Conservation (phyloP, 1,140 invertebrate species). For the Bicyclus anynana region DNA sequence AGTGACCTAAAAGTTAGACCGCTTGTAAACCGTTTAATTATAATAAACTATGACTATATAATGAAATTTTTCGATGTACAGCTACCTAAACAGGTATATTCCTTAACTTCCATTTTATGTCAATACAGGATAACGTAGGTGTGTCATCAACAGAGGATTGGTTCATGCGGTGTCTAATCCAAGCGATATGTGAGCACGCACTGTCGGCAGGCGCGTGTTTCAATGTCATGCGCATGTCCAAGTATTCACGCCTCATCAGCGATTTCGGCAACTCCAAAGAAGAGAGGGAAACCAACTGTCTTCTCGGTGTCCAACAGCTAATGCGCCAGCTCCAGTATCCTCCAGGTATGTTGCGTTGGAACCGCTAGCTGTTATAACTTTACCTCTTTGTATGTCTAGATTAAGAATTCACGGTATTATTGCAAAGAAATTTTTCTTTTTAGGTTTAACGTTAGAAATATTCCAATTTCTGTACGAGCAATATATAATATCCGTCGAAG, state of each 20-base stretch:
- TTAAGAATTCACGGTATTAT: no score
- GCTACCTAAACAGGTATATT: no score
- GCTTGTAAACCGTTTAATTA: no score
- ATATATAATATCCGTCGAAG: constrained; percentile 76
- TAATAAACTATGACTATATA: background rate
- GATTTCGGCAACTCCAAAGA: constrained; percentile 85
- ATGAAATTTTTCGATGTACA: no score
- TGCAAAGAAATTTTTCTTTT: no score
- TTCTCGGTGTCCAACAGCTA: constrained; percentile 89
- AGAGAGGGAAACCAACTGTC: constrained; percentile 86
- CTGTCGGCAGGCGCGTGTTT: constrained; percentile 73
- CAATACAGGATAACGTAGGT: constrained; percentile 82
- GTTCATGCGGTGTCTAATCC: constrained; percentile 86
- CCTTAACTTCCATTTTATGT: no score
- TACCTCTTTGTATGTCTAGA: no score
- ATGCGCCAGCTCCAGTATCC: constrained; percentile 87
- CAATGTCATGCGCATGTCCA: constrained; percentile 63
- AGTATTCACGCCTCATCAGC: constrained; percentile 80
- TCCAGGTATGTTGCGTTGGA: constrained; percentile 83
- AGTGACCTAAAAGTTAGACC: no score
- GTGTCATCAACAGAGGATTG: constrained; percentile 79
- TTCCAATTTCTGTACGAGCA: constrained; percentile 78
- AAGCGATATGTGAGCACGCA: constrained; percentile 83
- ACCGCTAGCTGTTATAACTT: no score
- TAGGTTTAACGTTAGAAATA: constrained; percentile 67